Base-by-base conservation (phyloP, 2,113 vertebrate species). In the Pagrus major region DNA sequence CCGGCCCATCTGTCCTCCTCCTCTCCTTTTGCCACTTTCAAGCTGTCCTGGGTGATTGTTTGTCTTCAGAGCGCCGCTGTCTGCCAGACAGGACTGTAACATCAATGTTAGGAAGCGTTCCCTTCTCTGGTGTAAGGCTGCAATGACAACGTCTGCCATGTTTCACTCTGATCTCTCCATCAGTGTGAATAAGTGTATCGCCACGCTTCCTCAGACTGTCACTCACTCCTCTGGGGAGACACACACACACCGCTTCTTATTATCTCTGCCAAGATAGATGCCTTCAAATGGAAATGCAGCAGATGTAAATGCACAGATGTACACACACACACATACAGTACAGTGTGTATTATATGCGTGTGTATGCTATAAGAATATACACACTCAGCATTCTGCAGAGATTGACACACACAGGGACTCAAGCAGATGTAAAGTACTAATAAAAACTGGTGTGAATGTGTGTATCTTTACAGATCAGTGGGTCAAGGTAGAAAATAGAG, bases 161-260 rank as follows among this genome's bases (percentile, higher is more conserved):
- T 92, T 93, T 92, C 75, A 87, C 94, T 92, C 88, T 94, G 91
- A 95, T 95, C 93, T 94, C 89, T 90, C 92, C 89, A 93, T 94
- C 94, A 92, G 87, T 88, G 89, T 86, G 90, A 94, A 93, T 91
- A 88, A 92, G 91, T 74, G 84, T 88, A 87, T 78, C 54, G 74
- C 84, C 71, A 64, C 44, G 71, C 86, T 90, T 78, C 74, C 84
- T 88, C 89, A 83, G 81, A 89, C 93, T 94, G 94, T 93, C 94
- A 93, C 91, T 95, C 92, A 92, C 78, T 90, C 82, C 89, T 91
- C 85, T 86, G 77, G 86, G 88, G 88, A 90, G 83, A 85, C 72
- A 60, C 85, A 65, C 41, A 64, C 85, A 55, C 71, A 74, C 63
- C 11, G 81, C 73, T 84, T 84, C 80, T 88, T 91, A 78, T 92